phyloP scores from a whole-genome alignment of 2,888 invertebrate species.

The Heliconius sara region DNA sequence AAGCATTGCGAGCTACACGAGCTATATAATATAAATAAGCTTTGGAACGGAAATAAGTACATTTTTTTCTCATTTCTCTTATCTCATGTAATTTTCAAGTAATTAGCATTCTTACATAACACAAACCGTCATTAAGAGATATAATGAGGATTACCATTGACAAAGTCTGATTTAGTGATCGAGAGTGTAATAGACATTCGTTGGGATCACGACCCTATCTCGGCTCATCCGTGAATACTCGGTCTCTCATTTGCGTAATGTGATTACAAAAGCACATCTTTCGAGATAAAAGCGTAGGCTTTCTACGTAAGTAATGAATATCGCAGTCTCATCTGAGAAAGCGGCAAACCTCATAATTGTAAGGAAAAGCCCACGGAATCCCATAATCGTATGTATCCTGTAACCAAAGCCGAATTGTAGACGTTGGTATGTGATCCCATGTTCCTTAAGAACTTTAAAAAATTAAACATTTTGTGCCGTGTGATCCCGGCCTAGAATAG shows the following conservation, averaged over 20 bases:
- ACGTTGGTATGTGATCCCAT: background rate
- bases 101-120: conserved; percentile 13
- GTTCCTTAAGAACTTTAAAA: background rate
- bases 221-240: conserved; percentile 76
- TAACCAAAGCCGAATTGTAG: background rate
- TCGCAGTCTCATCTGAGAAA: conserved; percentile 66
- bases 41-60: background rate
- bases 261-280: conserved; percentile 83
- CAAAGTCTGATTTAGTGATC: conserved; percentile 61
- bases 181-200: conserved; percentile 74
- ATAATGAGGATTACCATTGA: conserved; percentile 27
- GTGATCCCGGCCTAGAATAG: too few relatives aligned
- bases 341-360: conserved; percentile 69
- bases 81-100: conserved; percentile 5
- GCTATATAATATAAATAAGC: background rate
- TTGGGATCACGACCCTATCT: conserved; percentile 78
- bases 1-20: background rate
- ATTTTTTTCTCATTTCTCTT: background rate
- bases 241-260: conserved; percentile 82
- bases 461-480: background rate
- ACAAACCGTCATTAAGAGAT: conserved; percentile 14
- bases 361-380: conserved; percentile 49
- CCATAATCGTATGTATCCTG: conserved; percentile 24
- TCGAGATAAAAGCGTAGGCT: conserved; percentile 77
- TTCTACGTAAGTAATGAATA: conserved; percentile 82